phyloP scores from a whole-genome alignment of 2,797 vertebrate genomes.

The Darevskia nairensis region DNA sequence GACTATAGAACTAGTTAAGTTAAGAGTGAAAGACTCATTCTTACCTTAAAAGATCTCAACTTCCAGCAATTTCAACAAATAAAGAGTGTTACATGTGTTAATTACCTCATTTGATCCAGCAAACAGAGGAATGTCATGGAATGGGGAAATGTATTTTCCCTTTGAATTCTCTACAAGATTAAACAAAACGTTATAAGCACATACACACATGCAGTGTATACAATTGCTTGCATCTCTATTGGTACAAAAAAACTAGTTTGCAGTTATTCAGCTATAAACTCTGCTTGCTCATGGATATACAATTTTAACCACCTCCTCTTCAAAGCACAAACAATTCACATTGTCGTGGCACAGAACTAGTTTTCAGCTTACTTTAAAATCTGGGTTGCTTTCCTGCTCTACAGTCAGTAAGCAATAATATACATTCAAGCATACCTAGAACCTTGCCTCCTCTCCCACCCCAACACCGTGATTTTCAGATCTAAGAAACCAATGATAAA shows the following conservation, averaged over 20 bases:
- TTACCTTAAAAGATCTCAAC: background rate
- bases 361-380: background rate
- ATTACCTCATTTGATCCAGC: conserved; percentile 80
- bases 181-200: conserved; percentile 28
- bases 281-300: background rate
- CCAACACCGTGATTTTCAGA: background rate
- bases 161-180: conserved; percentile 85
- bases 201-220: rapidly evolving
- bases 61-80: background rate
- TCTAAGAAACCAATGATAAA: background rate
- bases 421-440: background rate
- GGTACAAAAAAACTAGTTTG: background rate
- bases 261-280: background rate
- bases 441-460: background rate
- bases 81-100: background rate
- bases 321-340: conserved; percentile 6
- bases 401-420: conserved; percentile 1
- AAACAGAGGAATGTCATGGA: conserved; percentile 94
- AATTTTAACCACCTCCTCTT: background rate
- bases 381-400: background rate
- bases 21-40: background rate
- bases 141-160: conserved; percentile 95
- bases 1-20: background rate
- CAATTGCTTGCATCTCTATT: background rate
- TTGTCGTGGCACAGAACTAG: rapidly evolving